Evolutionary conservation across 1,140 invertebrate genomes (phyloP), one percentile per base, ranked within the genome.

Genomic region (Neodiprion pinetum): DNA sequence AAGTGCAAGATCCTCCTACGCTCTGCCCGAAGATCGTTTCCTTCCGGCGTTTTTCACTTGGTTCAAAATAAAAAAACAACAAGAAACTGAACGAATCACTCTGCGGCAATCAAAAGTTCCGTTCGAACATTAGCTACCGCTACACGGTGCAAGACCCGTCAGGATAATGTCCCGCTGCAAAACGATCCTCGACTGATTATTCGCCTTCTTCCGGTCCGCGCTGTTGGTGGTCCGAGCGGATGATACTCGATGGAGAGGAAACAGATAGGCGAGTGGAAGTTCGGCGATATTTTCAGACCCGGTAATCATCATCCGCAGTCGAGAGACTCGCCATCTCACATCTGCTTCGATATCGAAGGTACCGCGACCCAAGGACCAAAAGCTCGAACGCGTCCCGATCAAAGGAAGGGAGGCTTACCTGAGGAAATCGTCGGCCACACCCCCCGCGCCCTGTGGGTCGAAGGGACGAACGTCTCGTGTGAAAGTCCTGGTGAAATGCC

Each of bases 381-480:
- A 11, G n/a, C 10, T n/a, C 50, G 50, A 53, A 53, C 50, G 50
- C 50, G 50, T 53, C 10, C 50, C 50, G 50, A 53, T 53, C 50
- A 53, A 53, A 53, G n/a, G 50, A 53, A 53, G 50, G 50, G 50
- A 53, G 50, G 50, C 50, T 53, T 53, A 53, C 50, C 50, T 53
- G 50, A 14, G n/a, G 50, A 14, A 11, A 53, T 53, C 50, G 17
- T 21, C 17, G 50, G n/a, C 50, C 50, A 53, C 50, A 53, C 50
- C 50, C 50, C 50, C 50, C 10, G 50, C 10, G 50, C 10, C 50
- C 50, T 21, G 17, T 21, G 17, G 17, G 17, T 21, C 17, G 17
- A 21, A 21, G 17, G 17, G 17, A 21, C 17, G 17, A 21, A 21
- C 17, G 17, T 21, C 50, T 53, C 50, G 50, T 53, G 50, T 53